Evolutionary conservation across 2,113 vertebrate species (phyloP).

Genomic region (Glaucidium brasilianum): DNA sequence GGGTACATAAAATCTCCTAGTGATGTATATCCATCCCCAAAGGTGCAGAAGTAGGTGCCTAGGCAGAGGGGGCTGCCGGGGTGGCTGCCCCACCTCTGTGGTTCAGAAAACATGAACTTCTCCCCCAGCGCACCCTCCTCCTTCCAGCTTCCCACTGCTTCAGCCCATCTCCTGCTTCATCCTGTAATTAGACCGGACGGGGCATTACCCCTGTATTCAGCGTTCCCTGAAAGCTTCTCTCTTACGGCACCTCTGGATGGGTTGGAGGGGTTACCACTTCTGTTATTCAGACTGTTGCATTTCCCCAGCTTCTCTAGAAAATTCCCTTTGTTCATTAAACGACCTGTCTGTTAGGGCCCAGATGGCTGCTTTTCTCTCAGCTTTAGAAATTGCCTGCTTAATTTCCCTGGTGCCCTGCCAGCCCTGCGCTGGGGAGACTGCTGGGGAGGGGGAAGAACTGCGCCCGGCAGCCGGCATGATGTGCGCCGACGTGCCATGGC

Average conservation of each 20-base stretch:
- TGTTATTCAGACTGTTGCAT: not conserved
- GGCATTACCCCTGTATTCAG: not conserved
- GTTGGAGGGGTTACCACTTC: not conserved
- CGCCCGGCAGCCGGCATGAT: fast-evolving
- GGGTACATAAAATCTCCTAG: not conserved
- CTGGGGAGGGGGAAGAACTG: not conserved
- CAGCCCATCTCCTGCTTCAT: not conserved
- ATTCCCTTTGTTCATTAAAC: not conserved
- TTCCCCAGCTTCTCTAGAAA: not conserved
- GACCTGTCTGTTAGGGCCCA: conserved; percentile 7
- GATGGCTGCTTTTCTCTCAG: not conserved
- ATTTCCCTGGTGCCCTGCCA: conserved; percentile 34
- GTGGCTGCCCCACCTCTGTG: not conserved
- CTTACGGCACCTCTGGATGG: not conserved
- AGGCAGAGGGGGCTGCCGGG: not conserved
- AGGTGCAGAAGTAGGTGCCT: not conserved
- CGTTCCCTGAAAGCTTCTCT: not conserved
- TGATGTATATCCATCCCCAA: not conserved
- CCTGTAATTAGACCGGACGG: not conserved
- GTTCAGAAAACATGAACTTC: not conserved
- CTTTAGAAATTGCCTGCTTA: not conserved
- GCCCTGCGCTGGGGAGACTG: not conserved
- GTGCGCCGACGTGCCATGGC: fast-evolving
- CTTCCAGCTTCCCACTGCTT: not conserved
- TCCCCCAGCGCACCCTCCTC: not conserved